A percentile compares a stretch with the other conserved stretches of the same genome.
These are phyloP conservation scores for Callocephalon fimbriatum DNA, from an alignment of 2,113 vertebrate genomes.

Conservation along the genomic window DNA sequence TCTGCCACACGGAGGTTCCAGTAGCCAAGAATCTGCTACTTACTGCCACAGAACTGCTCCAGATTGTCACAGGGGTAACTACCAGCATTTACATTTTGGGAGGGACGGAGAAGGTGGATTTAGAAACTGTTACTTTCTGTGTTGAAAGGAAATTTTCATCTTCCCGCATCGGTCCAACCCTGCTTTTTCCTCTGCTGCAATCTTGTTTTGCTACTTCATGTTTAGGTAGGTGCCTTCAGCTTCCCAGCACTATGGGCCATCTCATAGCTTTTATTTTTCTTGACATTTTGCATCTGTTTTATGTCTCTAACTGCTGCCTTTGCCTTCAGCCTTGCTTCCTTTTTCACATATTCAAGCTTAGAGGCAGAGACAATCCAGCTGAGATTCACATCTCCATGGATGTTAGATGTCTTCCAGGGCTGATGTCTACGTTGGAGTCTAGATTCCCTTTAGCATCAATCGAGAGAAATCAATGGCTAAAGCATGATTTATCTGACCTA, in stretches of 20 bases:
- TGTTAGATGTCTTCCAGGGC: neutral
- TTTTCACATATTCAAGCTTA: neutral
- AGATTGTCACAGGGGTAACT: conserved; percentile 52
- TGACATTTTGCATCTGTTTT: neutral
- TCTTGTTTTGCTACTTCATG: neutral
- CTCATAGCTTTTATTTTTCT: neutral
- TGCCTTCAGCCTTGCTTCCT: neutral
- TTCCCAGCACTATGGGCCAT: neutral
- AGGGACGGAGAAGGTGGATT: conserved; percentile 60
- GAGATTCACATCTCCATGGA: neutral
- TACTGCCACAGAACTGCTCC: conserved; percentile 56
- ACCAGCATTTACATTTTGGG: conserved; percentile 60
- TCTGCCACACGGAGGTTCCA: conserved; percentile 55
- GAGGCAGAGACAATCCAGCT: neutral
- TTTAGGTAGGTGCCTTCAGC: neutral
- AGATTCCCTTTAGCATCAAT: neutral
- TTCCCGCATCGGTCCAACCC: neutral
- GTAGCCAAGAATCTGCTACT: conserved; percentile 73
- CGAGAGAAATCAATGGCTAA: neutral
- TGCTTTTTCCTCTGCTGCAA: neutral
- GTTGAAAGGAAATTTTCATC: conserved; percentile 47
- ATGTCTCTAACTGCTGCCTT: neutral
- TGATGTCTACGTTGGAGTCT: neutral
- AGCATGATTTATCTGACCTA: neutral
- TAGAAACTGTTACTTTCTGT: conserved; percentile 49